A percentile compares a stretch with the other conserved stretches of the same genome.
Evolutionary conservation across 1,140 invertebrate genomes (phyloP).

Genomic region (Cherax destructor): DNA sequence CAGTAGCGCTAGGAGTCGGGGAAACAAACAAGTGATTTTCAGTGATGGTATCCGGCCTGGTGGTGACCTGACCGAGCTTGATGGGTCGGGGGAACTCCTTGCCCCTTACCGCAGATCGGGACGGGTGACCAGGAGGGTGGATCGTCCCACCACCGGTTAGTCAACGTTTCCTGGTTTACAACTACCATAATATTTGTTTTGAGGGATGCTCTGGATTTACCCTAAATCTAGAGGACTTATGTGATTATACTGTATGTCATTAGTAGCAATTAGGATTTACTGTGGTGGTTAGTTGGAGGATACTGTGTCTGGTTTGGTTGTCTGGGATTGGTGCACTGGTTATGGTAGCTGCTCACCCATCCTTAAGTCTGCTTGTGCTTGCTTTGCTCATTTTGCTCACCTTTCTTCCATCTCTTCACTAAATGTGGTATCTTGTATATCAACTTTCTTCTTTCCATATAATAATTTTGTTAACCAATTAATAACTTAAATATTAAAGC

Average conservation of each 20-base stretch:
- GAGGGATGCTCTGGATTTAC: not conserved
- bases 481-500: not conserved
- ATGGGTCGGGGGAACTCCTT: conserved; percentile 75
- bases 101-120: conserved; percentile 56
- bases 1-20: conserved; percentile 74
- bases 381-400: not conserved
- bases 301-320: not conserved
- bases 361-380: conserved; percentile 7
- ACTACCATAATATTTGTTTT: conserved; percentile 4
- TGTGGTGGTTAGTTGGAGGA: not conserved
- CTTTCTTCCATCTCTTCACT: not conserved
- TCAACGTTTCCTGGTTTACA: conserved; percentile 13
- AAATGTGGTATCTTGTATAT: not conserved
- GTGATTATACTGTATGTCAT: not conserved
- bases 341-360: not conserved
- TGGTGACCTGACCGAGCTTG: conserved; percentile 89
- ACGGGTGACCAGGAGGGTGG: conserved; percentile 55
- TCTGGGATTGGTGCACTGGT: conserved; percentile 8
- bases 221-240: not conserved
- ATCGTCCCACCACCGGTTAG: conserved; percentile 55
- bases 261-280: not conserved
- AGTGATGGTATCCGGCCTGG: conserved; percentile 94
- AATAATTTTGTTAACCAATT: not conserved
- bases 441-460: not conserved
- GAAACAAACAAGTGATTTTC: conserved; percentile 90